Evolutionary conservation across 2,888 invertebrate species (phyloP), one percentile per base, ranked within the genome.

Genomic region (Quadroppia sp.): DNA sequence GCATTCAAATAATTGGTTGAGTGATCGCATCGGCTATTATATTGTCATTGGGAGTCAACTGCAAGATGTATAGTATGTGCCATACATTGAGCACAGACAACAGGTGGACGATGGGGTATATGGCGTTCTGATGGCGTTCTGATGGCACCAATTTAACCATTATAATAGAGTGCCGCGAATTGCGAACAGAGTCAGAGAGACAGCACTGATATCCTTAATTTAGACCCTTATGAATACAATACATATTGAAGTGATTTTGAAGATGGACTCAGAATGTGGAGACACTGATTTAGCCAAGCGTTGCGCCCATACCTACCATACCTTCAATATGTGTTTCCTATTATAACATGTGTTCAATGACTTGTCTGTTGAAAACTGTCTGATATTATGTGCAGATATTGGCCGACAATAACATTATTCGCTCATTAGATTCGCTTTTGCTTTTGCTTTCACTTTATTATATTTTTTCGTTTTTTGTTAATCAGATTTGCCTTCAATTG

Each of bases 231-330:
- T 61, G 61, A 64, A 64, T 40, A 36, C 20, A 61, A 64, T 40
- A 28, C 20, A 17, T 40, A 64, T 64, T 30, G 40, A 64, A 64
- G 20, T 36, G 40, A 36, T 64, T 64, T 23, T 6, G 4, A 56
- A 30, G 17, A 30, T 13, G 1, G 25, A 53, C 23, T 20, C 6
- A 9, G 9, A 53, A 9, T 20, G 15, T 17, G 17, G 61, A 32
- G 32, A 61, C 61, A 61, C 61, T 61, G 36, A 61, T 61, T 61
- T 61, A 61, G 61, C 36, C 61, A 61, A 32, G 61, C 61, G 61
- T 61, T 61, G 17, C 15, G n/a, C 61, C 59, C 61, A 61, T 30
- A 1, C 32, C 61, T 61, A 1, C n/a, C 36, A 61, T 15, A 61
- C 61, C 30, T 28, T 25, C 53, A 13, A 25, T 53, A 53, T 25